phyloP scores from a whole-genome alignment of 1,140 invertebrate species.

The Conus betulinus region DNA sequence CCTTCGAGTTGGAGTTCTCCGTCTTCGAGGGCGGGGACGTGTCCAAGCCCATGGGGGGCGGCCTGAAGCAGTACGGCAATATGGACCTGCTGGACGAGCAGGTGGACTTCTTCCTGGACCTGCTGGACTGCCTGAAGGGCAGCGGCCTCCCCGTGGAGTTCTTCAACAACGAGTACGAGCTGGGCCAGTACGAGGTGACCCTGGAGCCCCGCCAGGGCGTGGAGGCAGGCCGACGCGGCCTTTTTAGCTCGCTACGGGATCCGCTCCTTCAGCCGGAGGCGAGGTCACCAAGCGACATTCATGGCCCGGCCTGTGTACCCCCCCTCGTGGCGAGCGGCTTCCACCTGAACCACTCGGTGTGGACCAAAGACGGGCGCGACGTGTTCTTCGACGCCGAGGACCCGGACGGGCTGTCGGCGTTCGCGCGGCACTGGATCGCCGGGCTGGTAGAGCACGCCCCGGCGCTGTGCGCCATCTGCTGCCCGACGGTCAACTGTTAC shows the following conservation, averaged over 20 bases:
- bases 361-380: slow-evolving; percentile 39
- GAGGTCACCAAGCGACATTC: slow-evolving; percentile 42
- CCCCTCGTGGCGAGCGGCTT: slow-evolving; percentile 41
- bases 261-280: not conserved
- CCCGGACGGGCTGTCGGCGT: slow-evolving; percentile 35
- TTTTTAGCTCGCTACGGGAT: slow-evolving; percentile 32
- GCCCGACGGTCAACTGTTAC: slow-evolving; percentile 58
- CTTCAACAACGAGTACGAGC: slow-evolving; percentile 37
- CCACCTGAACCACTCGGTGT: slow-evolving; percentile 54
- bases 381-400: slow-evolving; percentile 42
- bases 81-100: slow-evolving; percentile 31
- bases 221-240: slow-evolving; percentile 15
- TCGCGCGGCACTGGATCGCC: slow-evolving; percentile 51
- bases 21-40: slow-evolving; percentile 21
- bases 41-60: slow-evolving; percentile 15
- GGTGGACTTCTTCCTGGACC: slow-evolving; percentile 33
- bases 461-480: slow-evolving; percentile 49
- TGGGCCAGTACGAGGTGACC: slow-evolving; percentile 46
- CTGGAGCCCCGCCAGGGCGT: slow-evolving; percentile 27
- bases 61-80: slow-evolving; percentile 28
- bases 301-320: slow-evolving; percentile 45
- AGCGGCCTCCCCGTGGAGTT: slow-evolving; percentile 39
- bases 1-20: slow-evolving; percentile 42
- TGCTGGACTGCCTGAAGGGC: slow-evolving; percentile 5
- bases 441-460: slow-evolving; percentile 49